Evolutionary conservation across 2,888 invertebrate species (phyloP).

Genomic region (Caenorhabditis becei): DNA sequence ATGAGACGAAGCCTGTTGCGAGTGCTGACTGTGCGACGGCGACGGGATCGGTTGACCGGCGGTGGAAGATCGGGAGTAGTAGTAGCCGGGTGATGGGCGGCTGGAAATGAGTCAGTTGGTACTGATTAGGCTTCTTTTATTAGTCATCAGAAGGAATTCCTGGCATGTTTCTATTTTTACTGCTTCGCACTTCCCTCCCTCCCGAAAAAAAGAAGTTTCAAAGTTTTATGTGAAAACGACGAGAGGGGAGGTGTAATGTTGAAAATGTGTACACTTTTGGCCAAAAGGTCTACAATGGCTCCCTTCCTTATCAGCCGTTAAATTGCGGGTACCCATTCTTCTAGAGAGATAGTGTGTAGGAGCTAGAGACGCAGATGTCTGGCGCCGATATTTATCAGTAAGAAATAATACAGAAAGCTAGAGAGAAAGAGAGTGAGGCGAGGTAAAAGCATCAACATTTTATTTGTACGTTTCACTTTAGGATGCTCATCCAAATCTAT

Average conservation of each 20-base stretch:
- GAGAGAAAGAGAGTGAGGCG: constrained; percentile 12
- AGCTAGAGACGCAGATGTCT: constrained; percentile 25
- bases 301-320: constrained; percentile 45
- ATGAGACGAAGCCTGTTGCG: constrained; percentile 42
- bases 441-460: constrained; percentile 27
- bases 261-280: constrained; percentile 5
- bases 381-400: constrained; percentile 42
- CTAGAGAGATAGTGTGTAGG: constrained; percentile 14
- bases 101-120: constrained; percentile 35
- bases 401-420: too few species aligned
- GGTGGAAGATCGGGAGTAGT: constrained; percentile 50
- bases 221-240: neutral
- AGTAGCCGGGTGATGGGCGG: constrained; percentile 59
- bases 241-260: neutral
- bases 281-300: constrained; percentile 22
- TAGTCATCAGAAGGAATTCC: neutral
- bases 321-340: constrained; percentile 28
- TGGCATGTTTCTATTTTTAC: neutral
- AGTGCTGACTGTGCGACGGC: constrained; percentile 60
- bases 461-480: too few species aligned
- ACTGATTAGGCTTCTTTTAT: too few species aligned
- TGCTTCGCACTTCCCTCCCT: neutral
- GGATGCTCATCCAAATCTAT: neutral
- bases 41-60: constrained; percentile 51
- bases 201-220: neutral